Base-by-base conservation (phyloP, 2,113 vertebrate genomes). In the Onychorhynchus coronatus region DNA sequence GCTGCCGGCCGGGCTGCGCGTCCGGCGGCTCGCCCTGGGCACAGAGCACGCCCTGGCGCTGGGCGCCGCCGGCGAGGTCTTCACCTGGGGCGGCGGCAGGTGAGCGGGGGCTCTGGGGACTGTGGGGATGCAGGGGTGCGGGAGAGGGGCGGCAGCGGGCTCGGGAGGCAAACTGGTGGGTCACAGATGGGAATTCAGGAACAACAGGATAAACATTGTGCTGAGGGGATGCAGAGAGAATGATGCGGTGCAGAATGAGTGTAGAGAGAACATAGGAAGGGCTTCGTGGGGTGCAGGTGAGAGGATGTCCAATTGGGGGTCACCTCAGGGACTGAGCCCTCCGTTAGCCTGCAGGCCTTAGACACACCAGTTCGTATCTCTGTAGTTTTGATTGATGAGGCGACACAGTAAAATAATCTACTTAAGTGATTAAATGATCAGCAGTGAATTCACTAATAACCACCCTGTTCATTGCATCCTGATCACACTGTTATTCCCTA, bases 21-120 rank as follows among this genome's bases (percentile, higher is more conserved):
- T 97, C 12, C 98, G 93, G 42, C 98, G 91, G 53, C 96, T 99
- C 76, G 98, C 96, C 4, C 93, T 99, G 93, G 98, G 99, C 35
- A 91, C 94, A 3, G 98, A 99, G 55, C 99, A 99, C 31, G 98
- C 72, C 6, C 11, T 99, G 37, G 96, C 98, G 12, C 98, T 99
- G 77, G 98, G 90, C 11, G 77, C 66, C 5, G 75, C 75, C 8
- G 98, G 99, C 35, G 95, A 96, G 24, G 95, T 99, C 62, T 98
- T 98, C 91, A 97, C 98, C 59, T 99, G 99, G 99, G 99, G 99
- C 58, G 89, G 97, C 7, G 99, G 99, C 86, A 98, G 99, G 99
- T 99, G 95, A 97, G 97, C 27, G 5, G 6, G 33, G 42, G 15
- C 24, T 25, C 23, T 2, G 28, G 44, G 23, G 21, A 4, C 24